phyloP scores from a whole-genome alignment of 1,140 invertebrate species.

The Nymphalis io region DNA sequence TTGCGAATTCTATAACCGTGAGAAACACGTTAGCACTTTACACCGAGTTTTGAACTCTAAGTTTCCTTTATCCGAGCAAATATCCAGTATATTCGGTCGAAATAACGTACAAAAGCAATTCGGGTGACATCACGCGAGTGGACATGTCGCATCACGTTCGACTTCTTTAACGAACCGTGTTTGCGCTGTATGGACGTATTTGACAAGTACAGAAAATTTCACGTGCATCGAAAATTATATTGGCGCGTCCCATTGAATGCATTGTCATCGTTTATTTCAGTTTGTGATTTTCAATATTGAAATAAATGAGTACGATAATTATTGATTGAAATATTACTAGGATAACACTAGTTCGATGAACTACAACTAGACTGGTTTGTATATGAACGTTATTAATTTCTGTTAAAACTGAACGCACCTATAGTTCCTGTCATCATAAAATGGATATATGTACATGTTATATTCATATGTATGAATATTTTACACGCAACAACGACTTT shows the following conservation, averaged over 20 bases:
- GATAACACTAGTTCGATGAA: no score
- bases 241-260: not conserved
- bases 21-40: slow-evolving; percentile 9
- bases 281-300: not conserved
- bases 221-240: slow-evolving; percentile 10
- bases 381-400: no score
- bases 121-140: slow-evolving; percentile 2
- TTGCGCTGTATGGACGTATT: not conserved
- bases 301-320: no score
- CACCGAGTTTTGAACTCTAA: not conserved
- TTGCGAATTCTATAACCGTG: not conserved
- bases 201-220: not conserved
- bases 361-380: no score
- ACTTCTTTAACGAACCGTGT: slow-evolving; percentile 10
- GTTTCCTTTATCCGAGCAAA: not conserved
- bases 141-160: not conserved
- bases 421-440: no score
- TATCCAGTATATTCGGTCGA: not conserved
- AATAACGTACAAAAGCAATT: slow-evolving; percentile 2
- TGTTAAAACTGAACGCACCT: no score
- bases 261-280: not conserved
- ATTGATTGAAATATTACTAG: no score
- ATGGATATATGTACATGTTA: no score
- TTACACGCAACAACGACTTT: no score
- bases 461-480: no score